phyloP scores from a whole-genome alignment of 2,888 invertebrate species.

The Cinara cedri region DNA sequence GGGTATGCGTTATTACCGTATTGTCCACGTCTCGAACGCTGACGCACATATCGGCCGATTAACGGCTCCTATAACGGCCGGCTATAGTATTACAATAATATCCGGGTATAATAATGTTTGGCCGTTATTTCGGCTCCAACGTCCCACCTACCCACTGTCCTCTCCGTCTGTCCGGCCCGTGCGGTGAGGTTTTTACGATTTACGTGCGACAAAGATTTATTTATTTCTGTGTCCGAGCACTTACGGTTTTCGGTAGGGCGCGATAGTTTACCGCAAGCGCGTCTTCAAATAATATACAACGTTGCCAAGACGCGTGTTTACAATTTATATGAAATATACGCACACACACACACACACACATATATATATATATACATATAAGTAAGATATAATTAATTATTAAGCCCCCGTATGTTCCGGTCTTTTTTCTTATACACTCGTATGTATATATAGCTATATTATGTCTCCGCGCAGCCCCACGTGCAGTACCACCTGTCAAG shows the following conservation, averaged over 20 bases:
- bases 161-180: neutral
- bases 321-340: slow-evolving; percentile 15
- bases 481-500: slow-evolving; percentile 56
- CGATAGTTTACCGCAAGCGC: neutral
- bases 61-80: too few relatives aligned
- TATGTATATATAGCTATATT: too few relatives aligned
- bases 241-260: too few relatives aligned
- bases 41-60: too few relatives aligned
- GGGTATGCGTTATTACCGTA: too few relatives aligned
- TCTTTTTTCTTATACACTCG: slow-evolving; percentile 46
- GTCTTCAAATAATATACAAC: neutral
- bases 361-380: slow-evolving; percentile 14
- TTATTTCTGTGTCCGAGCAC: slow-evolving; percentile 34
- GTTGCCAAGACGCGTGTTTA: slow-evolving; percentile 44
- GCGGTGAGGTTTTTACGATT: neutral
- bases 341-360: too few relatives aligned
- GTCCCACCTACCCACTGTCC: neutral
- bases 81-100: too few relatives aligned
- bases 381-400: slow-evolving; percentile 46
- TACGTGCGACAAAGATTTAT: slow-evolving; percentile 25
- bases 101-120: too few relatives aligned
- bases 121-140: neutral
- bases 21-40: too few relatives aligned
- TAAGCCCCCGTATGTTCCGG: slow-evolving; percentile 45
- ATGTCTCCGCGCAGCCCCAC: slow-evolving; percentile 14